Evolutionary conservation across 2,797 vertebrate genomes (phyloP), one percentile per base, ranked within the genome.

Genomic region (Phylloscopus collybita): DNA sequence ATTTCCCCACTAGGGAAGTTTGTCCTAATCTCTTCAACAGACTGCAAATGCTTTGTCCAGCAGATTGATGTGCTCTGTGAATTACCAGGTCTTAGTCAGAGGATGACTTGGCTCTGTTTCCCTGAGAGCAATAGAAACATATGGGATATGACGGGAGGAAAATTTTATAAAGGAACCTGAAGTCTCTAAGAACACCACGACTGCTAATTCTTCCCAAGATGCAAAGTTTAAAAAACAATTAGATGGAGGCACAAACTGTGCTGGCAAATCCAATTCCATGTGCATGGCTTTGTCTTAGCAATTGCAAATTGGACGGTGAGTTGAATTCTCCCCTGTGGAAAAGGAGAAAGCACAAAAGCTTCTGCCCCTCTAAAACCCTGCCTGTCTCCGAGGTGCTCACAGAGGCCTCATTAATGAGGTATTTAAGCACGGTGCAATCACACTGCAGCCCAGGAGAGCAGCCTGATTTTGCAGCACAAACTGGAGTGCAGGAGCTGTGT

Each of bases 151-250:
- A 80, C 1, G 4, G 50, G 53, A 57, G 85, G 71, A 36, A 88
- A 76, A 72, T 34, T 1, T 34, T 51, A 1, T 27, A 32, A 60
- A 85, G 32, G 56, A 73, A 80, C 36, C n/a, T 22, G 54, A 73
- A 66, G 60, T 6, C 45, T 87, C 4, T 74, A 74, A 78, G 74
- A 91, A 45, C 60, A 91, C 67, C 81, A 40, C 5, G 53, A 71
- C 40, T 76, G 78, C 80, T 94, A 92, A 92, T 97, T 54, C 93
- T 91, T 95, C 92, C 95, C 91, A 61, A 80, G 92, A 78, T 86
- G 74, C 78, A 87, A 95, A 95, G 88, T 91, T 94, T 87, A 91
- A 95, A 70, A 93, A 94, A 85, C 92, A 94, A 95, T 97, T 95
- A 93, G 64, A 85, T 0, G 2, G 74, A 91, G 67, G 78, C 88